Conservation (phyloP, 2,888 invertebrate species). For the Calameuta filiformis region DNA sequence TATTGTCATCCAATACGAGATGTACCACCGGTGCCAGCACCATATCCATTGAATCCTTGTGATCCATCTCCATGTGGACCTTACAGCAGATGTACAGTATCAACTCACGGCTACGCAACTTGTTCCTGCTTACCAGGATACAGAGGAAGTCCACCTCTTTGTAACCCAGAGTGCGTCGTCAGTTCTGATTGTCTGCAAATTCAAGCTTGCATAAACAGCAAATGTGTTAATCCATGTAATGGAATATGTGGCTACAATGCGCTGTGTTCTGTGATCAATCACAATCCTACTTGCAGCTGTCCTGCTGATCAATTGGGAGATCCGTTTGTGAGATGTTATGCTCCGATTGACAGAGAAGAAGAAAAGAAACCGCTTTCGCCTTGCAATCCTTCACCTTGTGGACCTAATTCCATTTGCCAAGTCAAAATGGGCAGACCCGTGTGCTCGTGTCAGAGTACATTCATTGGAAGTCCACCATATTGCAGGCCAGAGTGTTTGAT, state of each 20-base stretch:
- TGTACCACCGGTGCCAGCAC: conserved; percentile 25
- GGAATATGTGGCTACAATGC: conserved; percentile 84
- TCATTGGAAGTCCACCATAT: conserved; percentile 83
- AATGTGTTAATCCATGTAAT: conserved; percentile 85
- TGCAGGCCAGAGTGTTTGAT: conserved; percentile 87
- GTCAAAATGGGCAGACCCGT: conserved; percentile 81
- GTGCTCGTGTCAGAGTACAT: conserved; percentile 83
- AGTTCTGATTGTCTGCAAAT: conserved; percentile 85
- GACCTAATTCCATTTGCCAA: conserved; percentile 87
- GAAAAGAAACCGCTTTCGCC: conserved; percentile 55
- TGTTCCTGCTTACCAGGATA: conserved; percentile 84
- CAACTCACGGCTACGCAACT: conserved; percentile 42
- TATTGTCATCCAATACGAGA: conserved; percentile 71
- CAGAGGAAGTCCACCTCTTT: conserved; percentile 83
- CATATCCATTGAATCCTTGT: conserved; percentile 71
- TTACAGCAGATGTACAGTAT: conserved; percentile 31
- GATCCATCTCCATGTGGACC: conserved; percentile 68
- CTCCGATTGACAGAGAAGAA: conserved; percentile 38
- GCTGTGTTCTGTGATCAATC: conserved; percentile 82
- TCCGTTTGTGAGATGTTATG: conserved; percentile 80
- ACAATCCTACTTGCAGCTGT: conserved; percentile 88
- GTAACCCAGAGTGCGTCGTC: conserved; percentile 86
- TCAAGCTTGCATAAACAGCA: conserved; percentile 82
- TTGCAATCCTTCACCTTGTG: conserved; percentile 73
- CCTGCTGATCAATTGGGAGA: conserved; percentile 80